Percentiles rank a stretch among this genome's conserved stretches.
These are phyloP conservation scores for Pandion haliaetus DNA, from an alignment of 2,113 vertebrate species.

Conservation along the genomic window DNA sequence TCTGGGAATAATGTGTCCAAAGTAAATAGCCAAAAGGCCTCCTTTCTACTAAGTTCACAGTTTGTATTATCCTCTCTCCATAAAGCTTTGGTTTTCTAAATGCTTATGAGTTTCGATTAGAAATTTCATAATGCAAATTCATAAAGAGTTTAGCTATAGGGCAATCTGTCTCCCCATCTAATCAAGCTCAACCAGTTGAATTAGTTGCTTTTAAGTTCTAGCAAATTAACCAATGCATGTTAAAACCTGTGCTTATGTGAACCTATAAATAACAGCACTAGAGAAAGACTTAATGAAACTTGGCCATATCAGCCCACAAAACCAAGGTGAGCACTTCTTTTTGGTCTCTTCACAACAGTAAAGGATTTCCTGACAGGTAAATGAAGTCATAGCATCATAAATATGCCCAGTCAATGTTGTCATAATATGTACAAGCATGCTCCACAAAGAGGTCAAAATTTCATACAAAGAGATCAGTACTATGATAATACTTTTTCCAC, in stretches of 20 bases:
- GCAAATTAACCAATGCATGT: conserved; percentile 7
- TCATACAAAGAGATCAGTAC: background rate
- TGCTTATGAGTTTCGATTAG: conserved; percentile 47
- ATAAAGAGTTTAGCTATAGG: conserved; percentile 55
- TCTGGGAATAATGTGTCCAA: conserved; percentile 30
- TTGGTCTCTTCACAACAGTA: background rate
- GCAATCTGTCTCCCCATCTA: conserved; percentile 15
- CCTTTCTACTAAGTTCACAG: conserved; percentile 38
- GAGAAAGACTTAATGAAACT: conserved; percentile 18
- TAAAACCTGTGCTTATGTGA: background rate
- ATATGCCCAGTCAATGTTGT: background rate
- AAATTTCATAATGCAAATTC: conserved; percentile 57
- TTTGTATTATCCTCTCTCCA: conserved; percentile 38
- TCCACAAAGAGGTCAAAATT: background rate
- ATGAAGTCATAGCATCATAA: background rate
- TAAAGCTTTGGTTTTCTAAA: conserved; percentile 61
- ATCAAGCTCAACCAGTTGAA: conserved; percentile 19
- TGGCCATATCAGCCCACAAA: background rate
- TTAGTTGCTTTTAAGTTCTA: conserved; percentile 37
- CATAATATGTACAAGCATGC: fast-evolving
- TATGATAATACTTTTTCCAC: background rate
- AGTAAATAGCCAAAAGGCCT: conserved; percentile 48
- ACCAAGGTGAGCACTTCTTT: background rate
- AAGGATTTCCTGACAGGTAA: background rate
- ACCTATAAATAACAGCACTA: conserved; percentile 30